phyloP scores from a whole-genome alignment of 2,113 vertebrate genomes.

The Indicator maculatus region DNA sequence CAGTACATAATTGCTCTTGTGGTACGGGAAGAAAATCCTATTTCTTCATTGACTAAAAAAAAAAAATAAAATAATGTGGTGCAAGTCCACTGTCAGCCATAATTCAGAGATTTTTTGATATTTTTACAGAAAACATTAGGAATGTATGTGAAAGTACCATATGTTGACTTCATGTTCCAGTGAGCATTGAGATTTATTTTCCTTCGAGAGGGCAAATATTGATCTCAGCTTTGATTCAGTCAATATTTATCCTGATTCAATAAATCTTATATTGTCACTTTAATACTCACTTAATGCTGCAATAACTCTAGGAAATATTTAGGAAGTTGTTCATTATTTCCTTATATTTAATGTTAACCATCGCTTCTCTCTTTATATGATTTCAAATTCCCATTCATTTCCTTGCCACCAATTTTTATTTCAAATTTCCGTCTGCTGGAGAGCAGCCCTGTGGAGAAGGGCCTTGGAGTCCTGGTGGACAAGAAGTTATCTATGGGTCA shows the following conservation, averaged over 20 bases:
- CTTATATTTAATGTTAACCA: conserved; percentile 45
- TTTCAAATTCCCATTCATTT: conserved; percentile 36
- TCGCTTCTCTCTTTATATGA: not conserved
- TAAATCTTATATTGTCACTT: conserved; percentile 65
- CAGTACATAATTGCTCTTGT: not conserved
- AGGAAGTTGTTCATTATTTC: conserved; percentile 65
- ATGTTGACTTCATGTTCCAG: conserved; percentile 65
- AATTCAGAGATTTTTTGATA: conserved; percentile 28
- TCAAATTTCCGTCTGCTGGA: not conserved
- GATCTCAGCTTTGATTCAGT: conserved; percentile 63
- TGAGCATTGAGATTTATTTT: conserved; percentile 67
- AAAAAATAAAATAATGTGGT: not conserved
- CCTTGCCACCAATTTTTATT: conserved; percentile 7
- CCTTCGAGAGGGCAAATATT: conserved; percentile 60
- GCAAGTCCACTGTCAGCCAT: not conserved
- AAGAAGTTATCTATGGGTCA: too few relatives aligned
- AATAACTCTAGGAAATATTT: conserved; percentile 60
- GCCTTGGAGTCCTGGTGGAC: too few relatives aligned
- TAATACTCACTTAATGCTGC: conserved; percentile 55
- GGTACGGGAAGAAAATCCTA: not conserved
- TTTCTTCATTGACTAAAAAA: not conserved
- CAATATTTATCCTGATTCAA: conserved; percentile 67
- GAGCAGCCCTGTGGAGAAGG: too few relatives aligned
- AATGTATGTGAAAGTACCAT: conserved; percentile 27
- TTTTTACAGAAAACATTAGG: conserved; percentile 47